Evolutionary conservation across 2,888 invertebrate species (phyloP), one percentile per base, ranked within the genome.

Genomic region (Acronicta alni): DNA sequence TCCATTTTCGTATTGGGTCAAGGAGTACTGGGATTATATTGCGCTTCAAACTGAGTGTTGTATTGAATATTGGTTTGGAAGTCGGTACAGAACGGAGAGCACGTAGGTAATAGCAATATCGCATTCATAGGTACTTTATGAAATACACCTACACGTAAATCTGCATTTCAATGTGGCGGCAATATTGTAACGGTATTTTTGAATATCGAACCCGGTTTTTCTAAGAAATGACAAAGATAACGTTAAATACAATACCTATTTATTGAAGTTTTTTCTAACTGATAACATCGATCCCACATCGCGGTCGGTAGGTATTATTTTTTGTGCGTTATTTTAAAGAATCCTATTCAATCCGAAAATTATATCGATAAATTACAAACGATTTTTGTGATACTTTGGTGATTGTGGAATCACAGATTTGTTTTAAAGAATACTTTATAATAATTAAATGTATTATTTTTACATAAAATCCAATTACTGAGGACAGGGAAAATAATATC

Each of bases 301-400:
- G 4, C 35, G 26, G 35, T 1, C 14, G 20, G 35, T 41, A 45
- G 60, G 30, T 48, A 65, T 30, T 12, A 16, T 6, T 59, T 61
- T 35, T 30, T 30, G 30, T 12, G 30, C 12, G n/a, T n/a, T 35
- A 0, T 30, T 35, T n/a, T n/a, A 35, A 35, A n/a, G 35, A 30
- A 30, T 30, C 12, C 30, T 30, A 30, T 30, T 30, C 30, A 30
- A 12, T 10, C 3, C 30, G 30, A 30, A 30, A 30, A 12, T 30
- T 1, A 30, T 30, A 30, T 23, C 5, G 7, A 5, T 23, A 4
- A 23, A 2, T 20, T 20, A 26, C 9, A 26, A 8, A 26, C 26
- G 9, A 26, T 9, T 26, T 20, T 26, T 26, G 26, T 9, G 26
- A 26, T 26, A 1, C 2, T 7, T 7, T 26, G 9, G 9, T 9